Conservation (phyloP, 2,797 vertebrate species). For the Sebastes itinus region DNA sequence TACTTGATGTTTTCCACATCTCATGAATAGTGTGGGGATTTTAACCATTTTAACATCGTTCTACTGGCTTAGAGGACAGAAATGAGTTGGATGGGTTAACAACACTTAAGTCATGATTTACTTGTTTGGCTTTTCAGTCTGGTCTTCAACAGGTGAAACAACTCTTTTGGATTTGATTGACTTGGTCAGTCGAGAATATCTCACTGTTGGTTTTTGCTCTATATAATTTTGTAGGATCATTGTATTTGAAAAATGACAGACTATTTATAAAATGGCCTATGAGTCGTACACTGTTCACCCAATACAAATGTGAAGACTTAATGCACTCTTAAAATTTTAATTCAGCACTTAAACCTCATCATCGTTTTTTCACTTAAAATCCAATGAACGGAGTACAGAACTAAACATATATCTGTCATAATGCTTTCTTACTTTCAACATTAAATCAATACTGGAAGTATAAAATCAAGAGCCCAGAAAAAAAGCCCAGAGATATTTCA, state of each 20-base stretch:
- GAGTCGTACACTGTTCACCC: background rate
- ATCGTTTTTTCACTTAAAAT: background rate
- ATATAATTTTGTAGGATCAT: background rate
- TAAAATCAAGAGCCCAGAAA: background rate
- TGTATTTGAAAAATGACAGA: background rate
- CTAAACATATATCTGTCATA: background rate
- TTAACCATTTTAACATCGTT: background rate
- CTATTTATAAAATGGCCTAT: background rate
- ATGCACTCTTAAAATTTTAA: background rate
- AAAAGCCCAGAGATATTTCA: slow-evolving; percentile 5
- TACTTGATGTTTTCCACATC: background rate
- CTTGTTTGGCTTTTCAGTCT: background rate
- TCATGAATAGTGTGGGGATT: background rate
- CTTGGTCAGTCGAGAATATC: background rate
- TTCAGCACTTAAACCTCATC: background rate
- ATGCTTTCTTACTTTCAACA: background rate
- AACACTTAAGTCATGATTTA: background rate
- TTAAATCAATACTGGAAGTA: slow-evolving; percentile 5
- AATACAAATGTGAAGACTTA: background rate
- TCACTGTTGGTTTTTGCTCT: background rate
- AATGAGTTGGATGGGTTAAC: background rate
- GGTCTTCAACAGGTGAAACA: background rate
- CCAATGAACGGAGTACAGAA: background rate
- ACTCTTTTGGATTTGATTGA: background rate
- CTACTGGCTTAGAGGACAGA: background rate